Evolutionary conservation across 2,113 vertebrate species (phyloP).

Genomic region (Arvicanthis niloticus): DNA sequence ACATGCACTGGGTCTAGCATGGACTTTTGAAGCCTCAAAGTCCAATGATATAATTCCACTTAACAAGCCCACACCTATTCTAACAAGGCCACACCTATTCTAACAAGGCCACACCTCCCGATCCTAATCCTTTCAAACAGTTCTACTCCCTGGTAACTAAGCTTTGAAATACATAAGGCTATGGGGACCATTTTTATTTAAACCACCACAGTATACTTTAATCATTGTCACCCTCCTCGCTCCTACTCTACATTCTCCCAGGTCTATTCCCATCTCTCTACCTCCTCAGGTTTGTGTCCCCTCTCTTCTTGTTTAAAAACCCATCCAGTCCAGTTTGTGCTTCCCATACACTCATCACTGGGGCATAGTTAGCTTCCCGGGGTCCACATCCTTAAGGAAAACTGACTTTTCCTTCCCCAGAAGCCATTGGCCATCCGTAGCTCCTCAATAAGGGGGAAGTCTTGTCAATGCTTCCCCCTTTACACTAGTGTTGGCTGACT

Average conservation of each 20-base stretch:
- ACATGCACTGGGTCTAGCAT: neutral
- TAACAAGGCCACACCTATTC: neutral
- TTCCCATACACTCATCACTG: neutral
- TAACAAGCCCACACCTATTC: neutral
- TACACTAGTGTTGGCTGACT: neutral
- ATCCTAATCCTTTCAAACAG: neutral
- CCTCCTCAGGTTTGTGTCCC: neutral
- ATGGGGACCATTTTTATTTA: neutral
- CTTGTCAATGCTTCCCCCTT: neutral
- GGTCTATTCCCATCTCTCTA: neutral
- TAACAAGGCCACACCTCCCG: neutral
- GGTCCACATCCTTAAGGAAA: neutral
- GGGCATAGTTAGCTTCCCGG: neutral
- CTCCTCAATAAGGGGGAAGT: neutral
- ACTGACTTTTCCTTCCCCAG: neutral
- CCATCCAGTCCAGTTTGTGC: neutral
- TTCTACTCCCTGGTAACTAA: neutral
- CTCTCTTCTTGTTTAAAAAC: neutral
- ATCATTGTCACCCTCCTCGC: too few species aligned
- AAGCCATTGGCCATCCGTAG: neutral
- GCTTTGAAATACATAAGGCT: neutral
- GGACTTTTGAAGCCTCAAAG: neutral
- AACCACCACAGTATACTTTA: neutral
- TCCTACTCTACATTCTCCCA: too few species aligned
- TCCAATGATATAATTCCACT: neutral